Percentiles rank a stretch among this genome's conserved stretches.
phyloP scores from a whole-genome alignment of 2,113 vertebrate species.

The Lamprotornis superbus region DNA sequence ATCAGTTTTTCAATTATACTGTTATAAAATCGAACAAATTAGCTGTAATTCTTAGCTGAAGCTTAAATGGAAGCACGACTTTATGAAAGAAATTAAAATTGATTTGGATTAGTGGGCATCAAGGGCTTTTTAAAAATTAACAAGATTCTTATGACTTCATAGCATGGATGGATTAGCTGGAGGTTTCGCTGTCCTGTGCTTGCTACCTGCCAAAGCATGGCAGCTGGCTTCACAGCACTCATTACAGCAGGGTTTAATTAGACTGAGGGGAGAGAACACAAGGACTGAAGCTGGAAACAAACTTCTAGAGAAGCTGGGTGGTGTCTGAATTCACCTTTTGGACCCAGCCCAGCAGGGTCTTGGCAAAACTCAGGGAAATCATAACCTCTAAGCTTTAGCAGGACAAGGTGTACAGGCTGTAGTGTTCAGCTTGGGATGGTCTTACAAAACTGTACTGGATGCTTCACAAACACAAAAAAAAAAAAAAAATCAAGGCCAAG shows the following conservation, averaged over 20 bases:
- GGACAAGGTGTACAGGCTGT: background rate
- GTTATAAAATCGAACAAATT: slow-evolving; percentile 73
- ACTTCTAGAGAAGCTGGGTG: slow-evolving; percentile 6
- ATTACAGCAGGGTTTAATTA: slow-evolving; percentile 3
- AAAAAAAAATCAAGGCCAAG: background rate
- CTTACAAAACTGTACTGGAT: background rate
- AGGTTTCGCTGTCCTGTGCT: background rate
- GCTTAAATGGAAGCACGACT: slow-evolving; percentile 46
- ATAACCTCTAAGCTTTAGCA: background rate
- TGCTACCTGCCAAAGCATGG: slow-evolving; percentile 40
- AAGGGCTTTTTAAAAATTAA: slow-evolving; percentile 70
- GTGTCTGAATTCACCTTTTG: background rate
- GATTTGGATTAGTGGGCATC: slow-evolving; percentile 69
- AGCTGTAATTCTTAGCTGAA: slow-evolving; percentile 63
- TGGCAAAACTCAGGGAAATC: background rate
- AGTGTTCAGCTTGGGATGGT: background rate
- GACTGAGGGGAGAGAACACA: background rate
- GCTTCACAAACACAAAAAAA: background rate
- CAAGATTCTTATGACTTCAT: slow-evolving; percentile 66
- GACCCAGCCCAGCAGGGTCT: background rate
- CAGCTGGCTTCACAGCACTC: slow-evolving; percentile 18
- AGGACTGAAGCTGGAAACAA: background rate
- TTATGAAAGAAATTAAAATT: slow-evolving; percentile 70
- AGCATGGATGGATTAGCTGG: slow-evolving; percentile 42
- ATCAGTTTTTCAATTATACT: slow-evolving; percentile 68